phyloP scores from a whole-genome alignment of 2,797 vertebrate genomes.

The Chelon auratus region DNA sequence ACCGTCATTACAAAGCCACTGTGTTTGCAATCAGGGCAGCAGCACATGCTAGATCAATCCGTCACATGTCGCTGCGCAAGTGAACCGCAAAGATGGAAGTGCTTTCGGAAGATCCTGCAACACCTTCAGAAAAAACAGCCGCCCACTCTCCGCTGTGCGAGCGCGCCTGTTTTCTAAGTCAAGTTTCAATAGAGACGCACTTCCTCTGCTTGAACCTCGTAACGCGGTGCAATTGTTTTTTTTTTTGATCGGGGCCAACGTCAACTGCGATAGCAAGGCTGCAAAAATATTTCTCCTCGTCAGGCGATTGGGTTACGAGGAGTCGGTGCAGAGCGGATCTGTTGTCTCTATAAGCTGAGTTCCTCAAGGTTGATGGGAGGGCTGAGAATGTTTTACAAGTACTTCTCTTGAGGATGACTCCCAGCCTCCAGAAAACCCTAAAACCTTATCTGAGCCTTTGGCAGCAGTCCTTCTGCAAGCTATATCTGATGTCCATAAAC shows the following conservation, averaged over 20 bases:
- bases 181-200: slow-evolving; percentile 56
- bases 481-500: slow-evolving; percentile 28
- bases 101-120: slow-evolving; percentile 63
- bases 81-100: slow-evolving; percentile 61
- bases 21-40: slow-evolving; percentile 70
- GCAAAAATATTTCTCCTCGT: slow-evolving; percentile 64
- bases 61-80: slow-evolving; percentile 22
- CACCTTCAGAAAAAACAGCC: slow-evolving; percentile 67
- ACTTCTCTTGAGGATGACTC: slow-evolving; percentile 43
- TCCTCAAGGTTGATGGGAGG: slow-evolving; percentile 61
- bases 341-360: slow-evolving; percentile 44
- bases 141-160: slow-evolving; percentile 52
- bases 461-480: background rate
- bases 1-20: slow-evolving; percentile 46
- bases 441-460: slow-evolving; percentile 51
- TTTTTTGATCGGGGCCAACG: slow-evolving; percentile 55
- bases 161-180: slow-evolving; percentile 72
- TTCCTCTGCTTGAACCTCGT: slow-evolving; percentile 66
- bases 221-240: slow-evolving; percentile 66
- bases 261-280: slow-evolving; percentile 65
- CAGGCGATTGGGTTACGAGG: slow-evolving; percentile 63
- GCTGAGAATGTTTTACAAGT: slow-evolving; percentile 57
- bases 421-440: slow-evolving; percentile 6
- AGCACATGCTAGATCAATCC: slow-evolving; percentile 73
- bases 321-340: slow-evolving; percentile 33